phyloP scores from a whole-genome alignment of 1,140 invertebrate genomes.

The Pseudomyrmex concolor region DNA sequence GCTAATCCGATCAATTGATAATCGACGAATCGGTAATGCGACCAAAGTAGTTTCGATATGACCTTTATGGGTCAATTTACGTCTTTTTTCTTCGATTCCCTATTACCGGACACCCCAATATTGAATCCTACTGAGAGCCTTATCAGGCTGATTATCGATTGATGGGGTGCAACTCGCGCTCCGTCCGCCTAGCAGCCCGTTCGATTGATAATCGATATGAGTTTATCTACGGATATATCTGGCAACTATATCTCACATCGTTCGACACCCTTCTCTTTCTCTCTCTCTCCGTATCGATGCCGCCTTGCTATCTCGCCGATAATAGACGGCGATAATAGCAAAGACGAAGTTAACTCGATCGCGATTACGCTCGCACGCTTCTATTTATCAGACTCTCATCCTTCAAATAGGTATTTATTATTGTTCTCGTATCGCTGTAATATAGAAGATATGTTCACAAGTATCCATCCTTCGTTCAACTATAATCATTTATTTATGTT shows the following conservation, averaged over 20 bases:
- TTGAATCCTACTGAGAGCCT: slow-evolving; percentile 38
- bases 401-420: neutral
- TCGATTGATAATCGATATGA: slow-evolving; percentile 58
- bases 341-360: slow-evolving; percentile 30
- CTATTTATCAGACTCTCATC: slow-evolving; percentile 25
- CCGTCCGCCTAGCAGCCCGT: neutral
- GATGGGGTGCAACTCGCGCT: slow-evolving; percentile 20
- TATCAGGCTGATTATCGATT: slow-evolving; percentile 56
- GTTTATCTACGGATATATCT: slow-evolving; percentile 43
- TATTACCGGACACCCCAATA: slow-evolving; percentile 51
- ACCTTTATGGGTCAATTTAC: slow-evolving; percentile 37
- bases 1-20: slow-evolving; percentile 44
- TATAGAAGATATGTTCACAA: neutral
- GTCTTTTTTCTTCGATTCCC: slow-evolving; percentile 49
- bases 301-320: slow-evolving; percentile 26
- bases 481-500: neutral
- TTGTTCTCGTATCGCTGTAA: neutral
- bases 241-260: neutral
- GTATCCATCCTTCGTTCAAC: neutral
- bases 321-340: slow-evolving; percentile 43
- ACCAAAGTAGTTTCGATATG: no score
- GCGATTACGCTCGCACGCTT: slow-evolving; percentile 19
- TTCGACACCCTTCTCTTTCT: slow-evolving; percentile 6
- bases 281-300: slow-evolving; percentile 9
- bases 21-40: slow-evolving; percentile 48